Percentiles rank a stretch among this genome's conserved stretches.
Evolutionary conservation across 2,113 vertebrate genomes (phyloP).

Genomic region (Pampusana beccarii): DNA sequence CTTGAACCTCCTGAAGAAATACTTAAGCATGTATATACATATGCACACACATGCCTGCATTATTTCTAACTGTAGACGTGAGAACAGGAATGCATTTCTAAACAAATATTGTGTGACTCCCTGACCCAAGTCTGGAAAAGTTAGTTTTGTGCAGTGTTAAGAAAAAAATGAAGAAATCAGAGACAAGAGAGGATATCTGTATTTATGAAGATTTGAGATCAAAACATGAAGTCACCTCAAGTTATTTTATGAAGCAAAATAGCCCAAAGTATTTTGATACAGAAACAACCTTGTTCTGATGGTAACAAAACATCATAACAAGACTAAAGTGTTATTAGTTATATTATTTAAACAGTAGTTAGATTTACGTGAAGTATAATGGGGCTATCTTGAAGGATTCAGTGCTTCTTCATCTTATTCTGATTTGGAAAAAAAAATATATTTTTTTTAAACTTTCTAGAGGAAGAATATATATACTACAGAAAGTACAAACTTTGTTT

Average conservation of each 20-base stretch:
- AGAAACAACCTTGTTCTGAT: background rate
- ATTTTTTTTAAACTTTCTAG: background rate
- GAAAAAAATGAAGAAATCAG: background rate
- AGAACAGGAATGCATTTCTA: background rate
- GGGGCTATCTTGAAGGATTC: background rate
- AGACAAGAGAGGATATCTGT: background rate
- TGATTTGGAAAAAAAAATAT: background rate
- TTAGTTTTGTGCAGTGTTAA: background rate
- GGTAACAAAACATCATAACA: background rate
- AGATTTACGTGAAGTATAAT: background rate
- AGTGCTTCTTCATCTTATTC: background rate
- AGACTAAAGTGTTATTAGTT: background rate
- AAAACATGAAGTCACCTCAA: background rate
- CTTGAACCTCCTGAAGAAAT: background rate
- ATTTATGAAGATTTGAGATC: background rate
- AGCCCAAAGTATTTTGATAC: background rate
- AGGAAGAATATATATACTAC: background rate
- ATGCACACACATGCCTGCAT: rapidly evolving
- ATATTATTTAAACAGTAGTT: background rate
- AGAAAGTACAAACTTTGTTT: background rate
- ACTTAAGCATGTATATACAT: background rate
- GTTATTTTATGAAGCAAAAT: background rate
- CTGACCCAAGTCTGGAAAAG: background rate
- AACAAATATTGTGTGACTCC: background rate
- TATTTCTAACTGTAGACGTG: background rate